Percentiles rank a stretch among this genome's conserved stretches.
phyloP scores from a whole-genome alignment of 2,113 vertebrate genomes.

The Apodemus sylvaticus region DNA sequence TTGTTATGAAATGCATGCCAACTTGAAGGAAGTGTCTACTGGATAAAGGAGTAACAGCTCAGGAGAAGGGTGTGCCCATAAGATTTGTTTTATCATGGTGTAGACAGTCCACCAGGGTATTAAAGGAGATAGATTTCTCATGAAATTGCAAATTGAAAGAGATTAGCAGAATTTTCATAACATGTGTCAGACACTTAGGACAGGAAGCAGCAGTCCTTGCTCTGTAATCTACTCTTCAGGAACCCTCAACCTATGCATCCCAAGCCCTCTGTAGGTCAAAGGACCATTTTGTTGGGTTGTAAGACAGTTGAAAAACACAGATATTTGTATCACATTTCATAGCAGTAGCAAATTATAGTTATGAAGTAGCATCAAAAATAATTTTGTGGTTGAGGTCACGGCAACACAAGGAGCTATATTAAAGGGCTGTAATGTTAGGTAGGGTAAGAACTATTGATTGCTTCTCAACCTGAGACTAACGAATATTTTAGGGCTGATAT shows the following conservation, averaged over 20 bases:
- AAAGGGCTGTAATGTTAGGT: neutral
- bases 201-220: neutral
- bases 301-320: neutral
- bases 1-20: neutral
- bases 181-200: neutral
- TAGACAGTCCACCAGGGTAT: neutral
- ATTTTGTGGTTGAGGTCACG: neutral
- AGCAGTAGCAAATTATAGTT: neutral
- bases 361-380: neutral
- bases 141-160: neutral
- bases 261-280: neutral
- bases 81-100: neutral
- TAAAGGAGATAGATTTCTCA: neutral
- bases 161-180: neutral
- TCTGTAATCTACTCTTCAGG: neutral
- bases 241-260: neutral
- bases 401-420: neutral
- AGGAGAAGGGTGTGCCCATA: neutral
- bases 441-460: neutral
- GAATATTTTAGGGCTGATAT: conserved; percentile 1
- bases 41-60: neutral
- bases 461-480: neutral
- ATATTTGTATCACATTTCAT: neutral
- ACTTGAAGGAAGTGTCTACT: neutral
- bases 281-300: neutral